Conservation (phyloP, 2,797 vertebrate species). For the Dendrocincla tyrannina region DNA sequence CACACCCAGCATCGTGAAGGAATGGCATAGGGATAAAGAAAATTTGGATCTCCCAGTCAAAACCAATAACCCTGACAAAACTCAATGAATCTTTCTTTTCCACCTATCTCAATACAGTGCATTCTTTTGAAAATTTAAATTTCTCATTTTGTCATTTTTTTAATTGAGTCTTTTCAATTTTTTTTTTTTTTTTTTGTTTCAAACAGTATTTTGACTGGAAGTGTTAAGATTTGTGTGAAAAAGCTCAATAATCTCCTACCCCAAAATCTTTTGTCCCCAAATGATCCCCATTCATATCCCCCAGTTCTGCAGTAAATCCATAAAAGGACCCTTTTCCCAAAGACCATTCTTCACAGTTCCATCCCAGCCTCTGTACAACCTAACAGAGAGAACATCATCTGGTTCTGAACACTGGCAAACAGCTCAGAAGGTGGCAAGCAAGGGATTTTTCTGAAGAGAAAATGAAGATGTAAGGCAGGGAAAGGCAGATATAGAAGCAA, state of each 20-base stretch:
- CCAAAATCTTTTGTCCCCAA: neutral
- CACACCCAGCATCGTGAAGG: fast-evolving
- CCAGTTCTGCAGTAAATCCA: neutral
- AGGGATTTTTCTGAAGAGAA: neutral
- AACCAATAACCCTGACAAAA: neutral
- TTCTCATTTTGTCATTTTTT: neutral
- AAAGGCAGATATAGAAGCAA: neutral
- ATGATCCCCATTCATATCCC: neutral
- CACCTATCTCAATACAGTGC: neutral
- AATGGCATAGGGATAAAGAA: neutral
- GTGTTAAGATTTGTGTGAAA: neutral
- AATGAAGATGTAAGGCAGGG: neutral
- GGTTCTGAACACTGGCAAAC: neutral
- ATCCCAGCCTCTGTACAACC: neutral
- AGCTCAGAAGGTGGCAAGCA: neutral
- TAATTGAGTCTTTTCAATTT: neutral
- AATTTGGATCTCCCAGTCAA: neutral
- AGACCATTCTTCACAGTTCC: neutral
- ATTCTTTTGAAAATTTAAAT: neutral
- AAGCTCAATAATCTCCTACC: neutral
- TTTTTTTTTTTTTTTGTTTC: neutral
- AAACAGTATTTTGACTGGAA: neutral
- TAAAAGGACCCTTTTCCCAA: neutral
- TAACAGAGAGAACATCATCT: neutral
- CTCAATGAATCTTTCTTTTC: neutral